A percentile compares a stretch with the other conserved stretches of the same genome.
Evolutionary conservation across 2,797 vertebrate species (phyloP).

Genomic region (Potorous gilbertii): DNA sequence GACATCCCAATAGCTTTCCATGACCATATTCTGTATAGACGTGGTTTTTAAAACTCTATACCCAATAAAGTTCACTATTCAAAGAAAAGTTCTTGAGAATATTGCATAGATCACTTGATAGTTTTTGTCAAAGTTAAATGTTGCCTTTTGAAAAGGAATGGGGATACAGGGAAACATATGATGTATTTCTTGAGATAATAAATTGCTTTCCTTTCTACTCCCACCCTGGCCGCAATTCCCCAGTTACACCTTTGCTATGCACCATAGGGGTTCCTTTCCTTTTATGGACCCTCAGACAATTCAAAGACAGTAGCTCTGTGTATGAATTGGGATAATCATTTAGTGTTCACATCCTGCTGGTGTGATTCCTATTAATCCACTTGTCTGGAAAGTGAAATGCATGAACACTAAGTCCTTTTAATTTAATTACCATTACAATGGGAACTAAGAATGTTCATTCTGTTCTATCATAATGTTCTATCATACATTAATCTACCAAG

Average conservation of each 20-base stretch:
- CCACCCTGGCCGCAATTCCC: not conserved
- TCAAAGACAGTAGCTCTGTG: not conserved
- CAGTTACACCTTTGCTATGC: not conserved
- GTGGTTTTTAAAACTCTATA: slow-evolving; percentile 2
- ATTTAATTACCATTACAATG: not conserved
- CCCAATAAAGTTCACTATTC: not conserved
- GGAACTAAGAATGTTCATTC: not conserved
- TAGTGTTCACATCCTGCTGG: not conserved
- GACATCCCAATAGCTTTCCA: not conserved
- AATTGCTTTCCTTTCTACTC: not conserved
- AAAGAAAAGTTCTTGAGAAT: slow-evolving; percentile 21
- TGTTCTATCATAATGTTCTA: not conserved
- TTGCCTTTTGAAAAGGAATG: slow-evolving; percentile 1
- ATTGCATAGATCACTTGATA: not conserved
- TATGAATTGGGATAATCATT: slow-evolving; percentile 10
- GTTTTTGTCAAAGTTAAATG: slow-evolving; percentile 6
- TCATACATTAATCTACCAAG: slow-evolving; percentile 2
- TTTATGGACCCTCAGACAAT: slow-evolving; percentile 29
- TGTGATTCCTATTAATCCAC: not conserved
- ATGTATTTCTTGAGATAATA: slow-evolving; percentile 1
- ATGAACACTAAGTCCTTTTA: not conserved
- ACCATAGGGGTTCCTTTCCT: not conserved
- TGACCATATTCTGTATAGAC: slow-evolving; percentile 7
- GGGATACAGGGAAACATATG: slow-evolving; percentile 16
- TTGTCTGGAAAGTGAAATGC: not conserved